Evolutionary conservation across 2,113 vertebrate species (phyloP).

Genomic region (Noctilio leporinus): DNA sequence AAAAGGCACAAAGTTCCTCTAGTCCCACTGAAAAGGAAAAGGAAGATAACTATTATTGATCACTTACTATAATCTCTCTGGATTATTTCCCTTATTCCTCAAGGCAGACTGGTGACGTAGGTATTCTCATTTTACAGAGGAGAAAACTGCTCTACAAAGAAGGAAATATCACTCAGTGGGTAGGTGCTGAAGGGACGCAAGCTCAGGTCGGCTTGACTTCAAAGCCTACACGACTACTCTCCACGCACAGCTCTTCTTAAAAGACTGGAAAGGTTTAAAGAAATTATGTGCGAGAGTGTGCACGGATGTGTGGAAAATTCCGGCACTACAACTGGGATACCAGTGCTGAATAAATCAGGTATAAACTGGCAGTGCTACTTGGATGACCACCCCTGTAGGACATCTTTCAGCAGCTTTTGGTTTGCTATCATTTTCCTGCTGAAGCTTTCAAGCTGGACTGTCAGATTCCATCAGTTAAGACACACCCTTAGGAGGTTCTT

Average conservation of each 20-base stretch:
- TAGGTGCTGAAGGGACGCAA: background rate
- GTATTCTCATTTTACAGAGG: background rate
- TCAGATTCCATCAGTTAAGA: conserved; percentile 45
- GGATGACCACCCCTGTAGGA: background rate
- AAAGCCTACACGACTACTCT: background rate
- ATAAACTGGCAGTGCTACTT: background rate
- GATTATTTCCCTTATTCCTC: background rate
- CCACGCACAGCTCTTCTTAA: background rate
- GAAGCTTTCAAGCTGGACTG: conserved; percentile 38
- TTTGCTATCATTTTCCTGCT: background rate
- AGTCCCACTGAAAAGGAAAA: background rate
- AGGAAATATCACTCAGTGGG: background rate
- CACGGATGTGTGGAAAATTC: background rate
- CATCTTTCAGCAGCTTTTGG: background rate
- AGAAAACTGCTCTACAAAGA: background rate
- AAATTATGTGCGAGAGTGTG: background rate
- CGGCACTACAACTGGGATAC: background rate
- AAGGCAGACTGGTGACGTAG: background rate
- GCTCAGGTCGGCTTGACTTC: background rate
- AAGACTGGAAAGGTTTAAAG: background rate
- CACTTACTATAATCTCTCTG: background rate
- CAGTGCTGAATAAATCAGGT: background rate
- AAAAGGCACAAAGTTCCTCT: background rate
- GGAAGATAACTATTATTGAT: background rate
- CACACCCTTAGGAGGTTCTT: background rate